Conservation (phyloP, 1,140 invertebrate genomes). For the Eriosoma lanigerum region DNA sequence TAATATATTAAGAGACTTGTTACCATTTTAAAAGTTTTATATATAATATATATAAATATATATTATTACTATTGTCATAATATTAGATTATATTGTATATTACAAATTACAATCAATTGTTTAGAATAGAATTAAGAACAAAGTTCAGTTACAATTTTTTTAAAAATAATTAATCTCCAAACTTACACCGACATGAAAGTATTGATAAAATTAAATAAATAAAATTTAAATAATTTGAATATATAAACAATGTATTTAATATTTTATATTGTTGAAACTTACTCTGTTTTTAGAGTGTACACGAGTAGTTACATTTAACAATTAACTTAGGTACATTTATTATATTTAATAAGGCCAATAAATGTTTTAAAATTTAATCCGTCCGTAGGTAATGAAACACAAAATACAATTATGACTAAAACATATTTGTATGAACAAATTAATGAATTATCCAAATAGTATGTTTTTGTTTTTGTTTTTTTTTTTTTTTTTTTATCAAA, state of each 20-base stretch:
- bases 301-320: too few relatives aligned
- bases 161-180: too few relatives aligned
- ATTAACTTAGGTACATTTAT: not conserved
- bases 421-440: conserved; percentile 2
- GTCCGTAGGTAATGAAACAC: conserved; percentile 30
- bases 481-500: too few relatives aligned
- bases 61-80: not conserved
- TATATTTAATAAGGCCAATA: not conserved
- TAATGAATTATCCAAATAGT: conserved; percentile 10
- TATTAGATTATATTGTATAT: conserved; percentile 3
- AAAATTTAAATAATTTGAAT: too few relatives aligned
- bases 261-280: too few relatives aligned
- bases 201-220: too few relatives aligned
- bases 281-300: too few relatives aligned
- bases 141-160: not conserved
- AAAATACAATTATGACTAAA: not conserved
- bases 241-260: too few relatives aligned
- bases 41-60: conserved; percentile 26
- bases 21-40: conserved; percentile 37
- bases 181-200: too few relatives aligned
- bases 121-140: not conserved
- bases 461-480: conserved; percentile 9
- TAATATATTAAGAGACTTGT: conserved; percentile 27
- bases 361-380: conserved; percentile 7
- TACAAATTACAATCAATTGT: conserved; percentile 16